Evolutionary conservation across 64 coral and sea anemone species (phyloP).

Genomic region (Montipora foliosa): DNA sequence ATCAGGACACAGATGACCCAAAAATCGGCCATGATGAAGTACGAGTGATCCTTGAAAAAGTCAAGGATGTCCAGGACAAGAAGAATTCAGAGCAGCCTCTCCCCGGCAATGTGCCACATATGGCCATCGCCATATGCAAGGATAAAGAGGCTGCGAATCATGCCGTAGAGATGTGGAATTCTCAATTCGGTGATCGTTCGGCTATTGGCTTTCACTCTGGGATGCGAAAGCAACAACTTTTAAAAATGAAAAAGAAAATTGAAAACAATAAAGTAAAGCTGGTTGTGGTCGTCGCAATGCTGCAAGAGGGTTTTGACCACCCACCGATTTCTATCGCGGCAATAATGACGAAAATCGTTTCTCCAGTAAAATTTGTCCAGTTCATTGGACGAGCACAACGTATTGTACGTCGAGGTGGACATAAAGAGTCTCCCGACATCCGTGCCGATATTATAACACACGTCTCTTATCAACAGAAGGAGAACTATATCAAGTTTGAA

Average conservation of each 20-base stretch:
- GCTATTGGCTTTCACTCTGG: slow-evolving; percentile 17
- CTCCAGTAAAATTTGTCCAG: slow-evolving; percentile 46
- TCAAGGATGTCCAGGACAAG: not conserved
- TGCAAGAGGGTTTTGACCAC: slow-evolving; percentile 70
- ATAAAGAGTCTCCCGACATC: not conserved
- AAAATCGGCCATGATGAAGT: too few relatives aligned
- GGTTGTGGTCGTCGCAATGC: slow-evolving; percentile 32
- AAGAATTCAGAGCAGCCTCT: not conserved
- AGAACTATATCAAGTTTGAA: slow-evolving; percentile 3
- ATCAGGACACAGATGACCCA: not conserved
- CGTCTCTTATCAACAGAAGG: not conserved
- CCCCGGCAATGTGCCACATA: slow-evolving; percentile 42
- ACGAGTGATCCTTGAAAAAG: not conserved
- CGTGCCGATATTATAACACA: slow-evolving; percentile 30
- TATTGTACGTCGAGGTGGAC: slow-evolving; percentile 7
- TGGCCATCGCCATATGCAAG: slow-evolving; percentile 50
- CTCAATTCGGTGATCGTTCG: not conserved
- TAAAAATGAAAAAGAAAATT: not conserved
- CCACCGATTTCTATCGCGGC: slow-evolving; percentile 61
- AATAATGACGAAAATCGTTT: slow-evolving; percentile 9
- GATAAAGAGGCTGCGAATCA: not conserved
- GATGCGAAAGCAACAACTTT: not conserved
- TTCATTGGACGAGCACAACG: slow-evolving; percentile 64
- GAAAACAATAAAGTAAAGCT: slow-evolving; percentile 37
- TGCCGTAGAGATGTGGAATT: not conserved